A percentile compares a stretch with the other conserved stretches of the same genome.
phyloP scores from a whole-genome alignment of 2,113 vertebrate genomes.

The Notothenia rossii region DNA sequence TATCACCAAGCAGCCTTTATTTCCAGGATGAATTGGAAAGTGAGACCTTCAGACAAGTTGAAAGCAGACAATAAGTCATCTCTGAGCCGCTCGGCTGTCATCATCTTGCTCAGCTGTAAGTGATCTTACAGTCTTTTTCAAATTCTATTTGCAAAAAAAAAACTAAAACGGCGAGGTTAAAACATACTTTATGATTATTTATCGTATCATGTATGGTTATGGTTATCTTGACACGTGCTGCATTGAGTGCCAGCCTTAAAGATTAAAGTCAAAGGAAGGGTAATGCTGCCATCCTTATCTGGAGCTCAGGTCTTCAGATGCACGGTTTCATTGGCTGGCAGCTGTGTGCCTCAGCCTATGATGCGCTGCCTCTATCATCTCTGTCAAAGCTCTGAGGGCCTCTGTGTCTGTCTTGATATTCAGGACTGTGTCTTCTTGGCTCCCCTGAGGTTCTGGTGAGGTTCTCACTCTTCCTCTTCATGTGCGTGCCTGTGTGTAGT shows the following conservation, averaged over 20 bases:
- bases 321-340: constrained; percentile 38
- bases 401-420: constrained; percentile 57
- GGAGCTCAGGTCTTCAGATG: constrained; percentile 34
- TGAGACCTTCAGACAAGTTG: constrained; percentile 18
- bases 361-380: constrained; percentile 43
- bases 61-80: constrained; percentile 25
- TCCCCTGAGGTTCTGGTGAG: constrained; percentile 43
- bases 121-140: background rate
- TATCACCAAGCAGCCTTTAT: constrained; percentile 6
- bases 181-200: background rate
- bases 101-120: constrained; percentile 23
- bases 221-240: constrained; percentile 40
- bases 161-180: background rate
- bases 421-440: constrained; percentile 49
- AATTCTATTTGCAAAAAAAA: too few species aligned
- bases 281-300: constrained; percentile 24
- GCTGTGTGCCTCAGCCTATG: constrained; percentile 39
- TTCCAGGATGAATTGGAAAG: constrained; percentile 34
- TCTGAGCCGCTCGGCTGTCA: background rate
- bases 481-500: constrained; percentile 50
- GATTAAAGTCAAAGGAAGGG: constrained; percentile 32
- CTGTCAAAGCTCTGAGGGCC: constrained; percentile 42
- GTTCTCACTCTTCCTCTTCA: constrained; percentile 44
- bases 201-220: constrained; percentile 18
- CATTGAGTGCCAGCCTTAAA: background rate